phyloP scores from a whole-genome alignment of 2,888 invertebrate genomes.

The Anticlea derivata region DNA sequence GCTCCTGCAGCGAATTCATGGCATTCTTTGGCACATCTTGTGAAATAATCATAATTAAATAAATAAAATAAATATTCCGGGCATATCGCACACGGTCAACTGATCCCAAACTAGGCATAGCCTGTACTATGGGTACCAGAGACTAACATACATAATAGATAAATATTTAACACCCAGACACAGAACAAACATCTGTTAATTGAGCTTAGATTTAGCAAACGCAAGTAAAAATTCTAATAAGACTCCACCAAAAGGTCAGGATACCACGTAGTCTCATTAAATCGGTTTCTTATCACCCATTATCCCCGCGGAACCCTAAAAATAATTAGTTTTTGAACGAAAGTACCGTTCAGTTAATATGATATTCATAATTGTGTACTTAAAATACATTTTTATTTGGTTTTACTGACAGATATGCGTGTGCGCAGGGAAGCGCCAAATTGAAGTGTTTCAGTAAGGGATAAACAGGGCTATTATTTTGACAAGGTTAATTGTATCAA shows the following conservation, averaged over 20 bases:
- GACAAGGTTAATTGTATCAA: conserved; percentile 33
- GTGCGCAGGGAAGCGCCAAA: conserved; percentile 25
- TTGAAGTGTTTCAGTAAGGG: conserved; percentile 33
- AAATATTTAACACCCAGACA: too few species aligned
- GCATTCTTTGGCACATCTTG: too few species aligned
- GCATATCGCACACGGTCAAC: too few species aligned
- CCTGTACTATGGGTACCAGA: too few species aligned
- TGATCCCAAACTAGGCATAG: too few species aligned
- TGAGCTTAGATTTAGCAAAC: conserved; percentile 1
- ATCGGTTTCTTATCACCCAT: conserved; percentile 19
- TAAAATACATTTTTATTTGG: conserved; percentile 39
- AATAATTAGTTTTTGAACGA: conserved; percentile 38
- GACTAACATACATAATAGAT: too few species aligned
- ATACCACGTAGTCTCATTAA: conserved; percentile 10
- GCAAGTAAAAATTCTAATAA: conserved; percentile 6
- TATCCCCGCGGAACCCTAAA: conserved; percentile 24
- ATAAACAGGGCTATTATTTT: conserved; percentile 31
- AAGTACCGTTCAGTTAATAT: conserved; percentile 34
- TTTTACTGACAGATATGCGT: conserved; percentile 35
- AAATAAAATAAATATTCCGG: too few species aligned
- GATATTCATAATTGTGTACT: conserved; percentile 32
- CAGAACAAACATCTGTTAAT: too few species aligned
- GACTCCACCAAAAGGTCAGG: conserved; percentile 2
- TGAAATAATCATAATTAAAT: too few species aligned
- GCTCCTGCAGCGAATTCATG: too few species aligned